Percentiles rank a stretch among this genome's conserved stretches.
phyloP scores from a whole-genome alignment of 2,888 invertebrate species.

The Crematogaster levior region DNA sequence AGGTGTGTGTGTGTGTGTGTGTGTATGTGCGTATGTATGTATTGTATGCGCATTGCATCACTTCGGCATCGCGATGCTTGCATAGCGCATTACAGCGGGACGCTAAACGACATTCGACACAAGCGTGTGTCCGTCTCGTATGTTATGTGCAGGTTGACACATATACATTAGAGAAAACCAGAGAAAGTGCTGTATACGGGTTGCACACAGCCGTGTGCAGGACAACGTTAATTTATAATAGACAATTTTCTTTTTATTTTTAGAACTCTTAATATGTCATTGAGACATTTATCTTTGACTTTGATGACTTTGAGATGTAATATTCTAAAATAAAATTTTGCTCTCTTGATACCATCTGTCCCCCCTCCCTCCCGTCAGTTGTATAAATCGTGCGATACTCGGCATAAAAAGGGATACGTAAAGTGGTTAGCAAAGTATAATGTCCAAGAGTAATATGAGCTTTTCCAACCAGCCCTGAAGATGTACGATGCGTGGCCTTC shows the following conservation, averaged over 20 bases:
- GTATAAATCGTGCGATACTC: neutral
- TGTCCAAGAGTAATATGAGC: neutral
- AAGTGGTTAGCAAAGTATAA: neutral
- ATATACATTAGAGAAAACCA: constrained; percentile 12
- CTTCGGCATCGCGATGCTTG: constrained; percentile 52
- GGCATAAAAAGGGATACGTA: neutral
- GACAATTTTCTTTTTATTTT: neutral
- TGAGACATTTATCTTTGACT: neutral
- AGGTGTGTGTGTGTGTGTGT: neutral
- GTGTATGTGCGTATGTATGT: neutral
- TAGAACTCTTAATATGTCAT: neutral
- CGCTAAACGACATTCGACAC: constrained; percentile 48
- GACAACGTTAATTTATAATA: neutral
- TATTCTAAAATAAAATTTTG: neutral
- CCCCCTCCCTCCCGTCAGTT: too few species aligned
- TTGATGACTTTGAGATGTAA: neutral
- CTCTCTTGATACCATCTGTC: neutral
- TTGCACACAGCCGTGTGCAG: neutral
- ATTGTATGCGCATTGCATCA: constrained; percentile 72
- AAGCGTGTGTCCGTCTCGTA: constrained; percentile 23
- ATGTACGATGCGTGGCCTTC: constrained; percentile 30
- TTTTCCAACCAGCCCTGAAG: constrained; percentile 35
- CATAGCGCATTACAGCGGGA: constrained; percentile 25
- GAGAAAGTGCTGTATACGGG: neutral
- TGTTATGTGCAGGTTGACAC: constrained; percentile 11